phyloP scores from a whole-genome alignment of 2,113 vertebrate genomes.

The Ellobius talpinus region DNA sequence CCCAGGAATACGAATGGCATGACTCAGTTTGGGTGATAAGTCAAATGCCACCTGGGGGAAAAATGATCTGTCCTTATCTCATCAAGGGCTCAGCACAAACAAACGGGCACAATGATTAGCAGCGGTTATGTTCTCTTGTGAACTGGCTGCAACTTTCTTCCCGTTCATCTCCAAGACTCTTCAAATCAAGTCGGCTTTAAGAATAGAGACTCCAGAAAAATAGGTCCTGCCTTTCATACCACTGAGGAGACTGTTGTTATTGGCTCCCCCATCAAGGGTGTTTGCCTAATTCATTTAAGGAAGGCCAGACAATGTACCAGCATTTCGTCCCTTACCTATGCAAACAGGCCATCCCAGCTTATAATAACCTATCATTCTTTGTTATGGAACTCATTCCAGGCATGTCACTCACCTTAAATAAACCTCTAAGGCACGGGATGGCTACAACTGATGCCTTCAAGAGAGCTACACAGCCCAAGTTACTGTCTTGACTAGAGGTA shows the following conservation, averaged over 20 bases:
- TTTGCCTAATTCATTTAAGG: constrained; percentile 36
- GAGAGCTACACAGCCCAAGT: neutral
- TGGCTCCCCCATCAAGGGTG: neutral
- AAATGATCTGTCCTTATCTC: neutral
- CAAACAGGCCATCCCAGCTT: neutral
- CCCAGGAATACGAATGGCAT: neutral
- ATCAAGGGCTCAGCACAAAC: neutral
- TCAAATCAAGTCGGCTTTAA: neutral
- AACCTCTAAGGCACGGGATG: neutral
- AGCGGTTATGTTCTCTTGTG: neutral
- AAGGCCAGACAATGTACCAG: neutral
- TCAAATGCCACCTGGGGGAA: neutral
- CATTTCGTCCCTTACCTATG: constrained; percentile 20
- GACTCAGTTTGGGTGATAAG: neutral
- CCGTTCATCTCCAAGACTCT: neutral
- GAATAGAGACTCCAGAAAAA: constrained; percentile 2
- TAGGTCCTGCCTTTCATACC: neutral
- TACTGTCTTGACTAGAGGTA: neutral
- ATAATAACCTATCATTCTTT: neutral
- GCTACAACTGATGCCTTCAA: neutral
- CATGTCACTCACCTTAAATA: neutral
- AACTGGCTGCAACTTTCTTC: neutral
- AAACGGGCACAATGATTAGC: neutral
- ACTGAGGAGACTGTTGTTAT: neutral
- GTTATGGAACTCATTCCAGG: constrained; percentile 4